Evolutionary conservation across 2,113 vertebrate genomes (phyloP).

Genomic region (Panthera tigris): DNA sequence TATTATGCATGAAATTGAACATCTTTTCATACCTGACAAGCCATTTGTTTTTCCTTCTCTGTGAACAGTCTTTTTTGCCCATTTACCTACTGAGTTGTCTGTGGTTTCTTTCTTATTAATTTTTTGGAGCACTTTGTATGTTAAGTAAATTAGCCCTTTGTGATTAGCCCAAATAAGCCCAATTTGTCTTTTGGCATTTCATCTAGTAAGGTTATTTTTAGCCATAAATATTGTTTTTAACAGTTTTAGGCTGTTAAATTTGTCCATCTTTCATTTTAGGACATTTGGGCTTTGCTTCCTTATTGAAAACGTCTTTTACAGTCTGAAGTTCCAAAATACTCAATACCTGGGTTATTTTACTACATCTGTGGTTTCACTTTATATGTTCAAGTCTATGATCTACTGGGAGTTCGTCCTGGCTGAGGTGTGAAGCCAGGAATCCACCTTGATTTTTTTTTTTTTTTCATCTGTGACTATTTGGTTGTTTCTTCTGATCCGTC

Average conservation of each 20-base stretch:
- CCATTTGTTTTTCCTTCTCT: neutral
- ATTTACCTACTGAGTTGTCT: neutral
- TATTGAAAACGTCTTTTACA: neutral
- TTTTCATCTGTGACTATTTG: neutral
- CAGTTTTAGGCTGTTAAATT: neutral
- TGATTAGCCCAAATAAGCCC: neutral
- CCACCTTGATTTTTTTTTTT: neutral
- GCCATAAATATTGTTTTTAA: neutral
- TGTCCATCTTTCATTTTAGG: neutral
- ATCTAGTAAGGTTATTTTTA: neutral
- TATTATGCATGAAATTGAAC: neutral
- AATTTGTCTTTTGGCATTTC: neutral
- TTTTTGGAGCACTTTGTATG: neutral
- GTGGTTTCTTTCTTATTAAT: neutral
- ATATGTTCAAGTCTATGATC: neutral
- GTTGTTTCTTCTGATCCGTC: neutral
- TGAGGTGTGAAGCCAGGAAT: neutral
- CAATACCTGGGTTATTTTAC: neutral
- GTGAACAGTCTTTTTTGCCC: neutral
- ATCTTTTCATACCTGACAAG: neutral
- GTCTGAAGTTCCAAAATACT: neutral
- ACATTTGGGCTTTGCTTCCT: neutral
- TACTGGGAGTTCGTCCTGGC: neutral
- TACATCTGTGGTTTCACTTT: neutral
- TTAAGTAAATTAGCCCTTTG: neutral